Conservation (phyloP, 2,888 invertebrate genomes). For the Ophioninae sp. region DNA sequence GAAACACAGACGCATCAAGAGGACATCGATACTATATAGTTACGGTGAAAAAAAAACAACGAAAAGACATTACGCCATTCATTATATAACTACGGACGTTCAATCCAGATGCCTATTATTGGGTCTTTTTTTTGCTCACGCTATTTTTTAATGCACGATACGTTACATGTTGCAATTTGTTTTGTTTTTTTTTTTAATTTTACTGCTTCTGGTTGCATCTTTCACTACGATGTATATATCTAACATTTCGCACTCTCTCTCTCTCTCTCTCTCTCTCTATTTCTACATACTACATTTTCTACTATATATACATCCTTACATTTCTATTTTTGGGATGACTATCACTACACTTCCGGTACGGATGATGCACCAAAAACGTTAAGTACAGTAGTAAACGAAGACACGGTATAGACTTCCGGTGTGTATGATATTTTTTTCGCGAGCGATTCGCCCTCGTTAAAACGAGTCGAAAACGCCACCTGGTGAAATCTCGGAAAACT, state of each 20-base stretch:
- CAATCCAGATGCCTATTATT: neutral
- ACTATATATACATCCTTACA: slow-evolving; percentile 25
- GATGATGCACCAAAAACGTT: slow-evolving; percentile 16
- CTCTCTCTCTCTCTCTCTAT: neutral
- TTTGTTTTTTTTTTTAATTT: slow-evolving; percentile 35
- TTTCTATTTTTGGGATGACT: slow-evolving; percentile 5
- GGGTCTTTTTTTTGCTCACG: neutral
- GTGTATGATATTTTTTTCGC: neutral
- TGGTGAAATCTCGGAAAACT: slow-evolving; percentile 4
- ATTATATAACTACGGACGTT: slow-evolving; percentile 20
- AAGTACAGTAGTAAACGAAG: slow-evolving; percentile 25
- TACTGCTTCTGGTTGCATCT: slow-evolving; percentile 7
- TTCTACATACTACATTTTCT: slow-evolving; percentile 12
- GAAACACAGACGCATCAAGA: slow-evolving; percentile 67
- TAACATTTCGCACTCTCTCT: neutral
- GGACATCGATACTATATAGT: slow-evolving; percentile 71
- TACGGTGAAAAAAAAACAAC: slow-evolving; percentile 69
- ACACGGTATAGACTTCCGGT: neutral
- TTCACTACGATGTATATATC: slow-evolving; percentile 1
- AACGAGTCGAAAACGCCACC: neutral
- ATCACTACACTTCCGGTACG: slow-evolving; percentile 15
- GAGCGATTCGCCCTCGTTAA: slow-evolving; percentile 4
- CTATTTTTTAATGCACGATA: slow-evolving; percentile 13
- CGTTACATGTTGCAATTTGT: slow-evolving; percentile 31
- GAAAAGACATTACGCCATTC: slow-evolving; percentile 71